Base-by-base conservation (phyloP, 1,140 invertebrate genomes). In the Drosophila eugracilis region DNA sequence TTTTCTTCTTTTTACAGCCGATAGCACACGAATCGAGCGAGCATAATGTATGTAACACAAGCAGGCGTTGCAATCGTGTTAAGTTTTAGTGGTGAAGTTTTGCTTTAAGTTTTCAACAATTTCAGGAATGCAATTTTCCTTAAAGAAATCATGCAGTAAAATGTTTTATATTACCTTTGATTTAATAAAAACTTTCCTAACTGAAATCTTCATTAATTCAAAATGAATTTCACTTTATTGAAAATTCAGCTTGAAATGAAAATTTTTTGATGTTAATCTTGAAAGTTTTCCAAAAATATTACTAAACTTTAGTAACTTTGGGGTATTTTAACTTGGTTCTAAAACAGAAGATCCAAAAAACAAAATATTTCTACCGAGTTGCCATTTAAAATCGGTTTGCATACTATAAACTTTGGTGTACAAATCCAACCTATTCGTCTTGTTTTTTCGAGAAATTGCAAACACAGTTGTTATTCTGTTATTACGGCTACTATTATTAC, bases 401-500 rank as follows among this genome's bases (percentile, higher is more conserved):
- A 32, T 53, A n/a, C 14, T 4, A 7, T 1, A 30, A 30, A 6
- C 50, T 34, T 24, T n/a, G 19, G 7, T 5, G 24, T n/a, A 1
- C 36, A 7, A 36, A 36, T 15, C 5, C n/a, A 6, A 36, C 15
- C 21, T n/a, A 22, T 26, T 14, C 12, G 10, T 12, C 12, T 41
- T 9, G 15, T 65, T 65, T 60, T 39, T 30, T 3, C 2, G n/a
- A 44, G 36, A 59, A 36, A 24, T 54, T 28, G 28, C 72, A 55
- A 75, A 60, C 49, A 55, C 54, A 45, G 26, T 60, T 63, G 57
- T 60, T 75, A 37, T 58, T 55, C 39, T 66, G 34, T 21, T 60
- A 36, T 45, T 65, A 45, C 12, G 55, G 10, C 10, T 34, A 21
- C 21, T 30, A 57, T 58, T 60, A 57, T 60, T 57, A 41, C 24